Evolutionary conservation across 2,113 vertebrate genomes (phyloP).

Genomic region (Hucho hucho): DNA sequence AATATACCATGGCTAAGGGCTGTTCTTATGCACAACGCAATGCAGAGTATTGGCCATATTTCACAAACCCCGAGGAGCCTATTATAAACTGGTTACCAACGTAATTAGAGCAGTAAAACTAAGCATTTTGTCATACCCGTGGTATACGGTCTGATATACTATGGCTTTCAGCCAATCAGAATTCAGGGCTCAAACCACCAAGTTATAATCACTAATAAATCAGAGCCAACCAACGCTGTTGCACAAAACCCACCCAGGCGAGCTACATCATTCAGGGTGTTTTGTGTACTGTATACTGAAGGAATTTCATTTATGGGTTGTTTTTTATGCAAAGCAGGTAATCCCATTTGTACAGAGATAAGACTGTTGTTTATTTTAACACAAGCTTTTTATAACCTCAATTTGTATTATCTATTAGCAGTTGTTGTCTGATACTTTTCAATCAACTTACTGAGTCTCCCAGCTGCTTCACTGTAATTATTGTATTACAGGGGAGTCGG

Average conservation of each 20-base stretch:
- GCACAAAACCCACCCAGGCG: neutral
- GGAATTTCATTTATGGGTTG: neutral
- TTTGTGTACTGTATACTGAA: neutral
- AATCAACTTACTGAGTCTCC: neutral
- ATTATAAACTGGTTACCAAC: too few species aligned
- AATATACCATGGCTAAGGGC: too few species aligned
- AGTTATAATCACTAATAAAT: constrained; percentile 4
- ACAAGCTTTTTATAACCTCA: constrained; percentile 5
- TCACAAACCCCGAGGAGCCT: too few species aligned
- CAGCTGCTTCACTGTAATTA: constrained; percentile 3
- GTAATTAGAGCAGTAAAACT: too few species aligned
- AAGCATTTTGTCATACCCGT: too few species aligned
- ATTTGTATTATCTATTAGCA: constrained; percentile 19
- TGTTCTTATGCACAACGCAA: too few species aligned
- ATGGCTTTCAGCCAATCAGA: too few species aligned
- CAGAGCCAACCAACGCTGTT: neutral
- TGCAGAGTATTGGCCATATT: too few species aligned
- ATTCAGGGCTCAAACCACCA: too few species aligned
- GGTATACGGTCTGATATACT: too few species aligned
- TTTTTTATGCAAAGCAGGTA: neutral
- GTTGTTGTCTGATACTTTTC: constrained; percentile 5
- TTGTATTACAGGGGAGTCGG: neutral
- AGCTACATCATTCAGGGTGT: neutral
- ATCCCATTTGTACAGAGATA: neutral
- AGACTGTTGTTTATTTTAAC: neutral